Percentiles rank a stretch among this genome's conserved stretches.
These are phyloP conservation scores for Setophaga kirtlandii DNA, from an alignment of 2,113 vertebrate genomes.

Conservation along the genomic window DNA sequence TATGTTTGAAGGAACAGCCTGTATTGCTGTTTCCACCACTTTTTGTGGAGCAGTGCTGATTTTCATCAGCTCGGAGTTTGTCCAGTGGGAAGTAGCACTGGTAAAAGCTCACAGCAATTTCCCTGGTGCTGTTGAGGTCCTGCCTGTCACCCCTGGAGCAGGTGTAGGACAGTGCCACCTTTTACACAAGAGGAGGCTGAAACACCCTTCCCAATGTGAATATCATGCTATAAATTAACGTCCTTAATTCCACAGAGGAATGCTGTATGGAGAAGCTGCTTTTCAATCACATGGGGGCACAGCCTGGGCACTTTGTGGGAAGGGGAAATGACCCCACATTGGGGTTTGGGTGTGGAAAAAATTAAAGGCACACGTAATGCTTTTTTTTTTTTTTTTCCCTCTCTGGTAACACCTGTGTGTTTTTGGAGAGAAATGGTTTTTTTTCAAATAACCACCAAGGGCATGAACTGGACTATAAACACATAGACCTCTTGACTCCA, in stretches of 20 bases:
- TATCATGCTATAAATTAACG: background rate
- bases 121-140: background rate
- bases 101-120: background rate
- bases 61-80: background rate
- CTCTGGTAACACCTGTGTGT: rapidly evolving
- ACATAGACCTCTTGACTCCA: rapidly evolving
- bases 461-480: background rate
- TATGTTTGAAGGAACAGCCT: background rate
- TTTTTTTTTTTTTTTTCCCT: no score
- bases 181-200: background rate
- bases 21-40: background rate
- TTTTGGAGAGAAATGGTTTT: background rate
- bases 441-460: background rate
- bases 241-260: background rate
- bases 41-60: background rate
- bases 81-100: background rate
- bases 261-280: background rate
- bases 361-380: rapidly evolving
- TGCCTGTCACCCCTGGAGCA: background rate
- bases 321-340: rapidly evolving
- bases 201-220: background rate
- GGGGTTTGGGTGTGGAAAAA: background rate
- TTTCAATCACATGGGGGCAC: rapidly evolving
- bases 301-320: background rate
- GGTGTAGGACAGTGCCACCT: background rate